A percentile compares a stretch with the other conserved stretches of the same genome.
phyloP scores from a whole-genome alignment of 2,113 vertebrate genomes.

The Tautogolabrus adspersus region DNA sequence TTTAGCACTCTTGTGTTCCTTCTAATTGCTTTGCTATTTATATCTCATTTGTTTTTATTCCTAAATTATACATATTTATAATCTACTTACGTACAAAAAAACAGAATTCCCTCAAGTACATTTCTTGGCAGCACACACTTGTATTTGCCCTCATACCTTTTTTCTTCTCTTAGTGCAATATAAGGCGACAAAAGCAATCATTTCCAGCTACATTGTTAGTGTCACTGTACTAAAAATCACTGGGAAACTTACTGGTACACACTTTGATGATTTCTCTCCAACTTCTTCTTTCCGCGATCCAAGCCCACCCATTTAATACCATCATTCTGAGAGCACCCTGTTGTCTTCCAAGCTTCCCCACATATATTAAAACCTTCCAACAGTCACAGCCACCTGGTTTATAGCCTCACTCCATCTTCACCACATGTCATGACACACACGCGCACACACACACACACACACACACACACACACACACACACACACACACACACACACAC shows the following conservation, averaged over 20 bases:
- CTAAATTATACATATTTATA: conserved; percentile 23
- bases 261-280: conserved; percentile 20
- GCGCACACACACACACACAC: neutral
- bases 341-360: conserved; percentile 41
- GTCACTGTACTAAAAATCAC: neutral
- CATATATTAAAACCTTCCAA: conserved; percentile 67
- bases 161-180: neutral
- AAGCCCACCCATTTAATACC: conserved; percentile 39
- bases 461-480: neutral
- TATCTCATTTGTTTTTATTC: conserved; percentile 26
- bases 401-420: conserved; percentile 63
- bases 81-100: conserved; percentile 9
- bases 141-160: neutral
- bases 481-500: neutral
- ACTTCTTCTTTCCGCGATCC: conserved; percentile 11
- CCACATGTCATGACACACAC: conserved; percentile 44
- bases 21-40: conserved; percentile 14
- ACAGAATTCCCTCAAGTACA: neutral
- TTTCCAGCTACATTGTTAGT: neutral
- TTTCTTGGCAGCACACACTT: neutral
- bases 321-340: conserved; percentile 15
- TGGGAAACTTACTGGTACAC: neutral
- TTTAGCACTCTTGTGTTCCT: neutral
- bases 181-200: neutral
- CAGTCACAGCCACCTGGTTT: conserved; percentile 66